Percentiles rank a stretch among this genome's conserved stretches.
Evolutionary conservation across 1,140 invertebrate species (phyloP).

Genomic region (Lasioglossum albipes): DNA sequence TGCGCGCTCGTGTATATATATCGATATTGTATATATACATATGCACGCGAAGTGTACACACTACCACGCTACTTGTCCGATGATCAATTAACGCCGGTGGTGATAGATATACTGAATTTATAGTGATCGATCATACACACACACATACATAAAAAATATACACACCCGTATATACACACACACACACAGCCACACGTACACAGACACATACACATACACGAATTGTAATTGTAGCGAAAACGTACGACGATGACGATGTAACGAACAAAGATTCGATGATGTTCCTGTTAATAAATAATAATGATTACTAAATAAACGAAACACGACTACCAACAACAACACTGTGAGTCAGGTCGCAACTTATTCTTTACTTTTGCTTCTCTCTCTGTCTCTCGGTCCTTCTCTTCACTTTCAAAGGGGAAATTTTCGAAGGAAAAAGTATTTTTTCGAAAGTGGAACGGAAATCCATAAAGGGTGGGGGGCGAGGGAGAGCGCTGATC

Average conservation of each 20-base stretch:
- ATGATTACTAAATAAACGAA: constrained; percentile 72
- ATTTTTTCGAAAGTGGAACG: no score
- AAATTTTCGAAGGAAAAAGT: no score
- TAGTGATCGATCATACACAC: constrained; percentile 34
- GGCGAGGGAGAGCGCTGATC: no score
- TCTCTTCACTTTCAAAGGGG: no score
- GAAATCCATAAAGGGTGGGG: no score
- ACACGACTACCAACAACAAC: constrained; percentile 62
- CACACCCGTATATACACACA: no score
- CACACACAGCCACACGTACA: not conserved
- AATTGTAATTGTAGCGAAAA: constrained; percentile 41
- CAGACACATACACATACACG: not conserved
- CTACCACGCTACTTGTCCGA: constrained; percentile 34
- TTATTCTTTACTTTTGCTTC: constrained; percentile 42
- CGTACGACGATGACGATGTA: constrained; percentile 65
- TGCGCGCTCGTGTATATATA: not conserved
- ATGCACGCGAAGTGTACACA: not conserved
- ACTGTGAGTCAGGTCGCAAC: constrained; percentile 71
- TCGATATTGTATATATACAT: not conserved
- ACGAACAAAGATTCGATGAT: constrained; percentile 79
- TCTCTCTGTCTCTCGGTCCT: not conserved
- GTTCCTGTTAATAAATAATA: constrained; percentile 78
- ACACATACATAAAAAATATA: constrained; percentile 10
- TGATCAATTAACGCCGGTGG: constrained; percentile 48
- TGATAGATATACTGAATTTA: constrained; percentile 33